Percentiles rank a stretch among this genome's conserved stretches.
Evolutionary conservation across 1,140 invertebrate genomes (phyloP).

Genomic region (Reticulitermes speratus): DNA sequence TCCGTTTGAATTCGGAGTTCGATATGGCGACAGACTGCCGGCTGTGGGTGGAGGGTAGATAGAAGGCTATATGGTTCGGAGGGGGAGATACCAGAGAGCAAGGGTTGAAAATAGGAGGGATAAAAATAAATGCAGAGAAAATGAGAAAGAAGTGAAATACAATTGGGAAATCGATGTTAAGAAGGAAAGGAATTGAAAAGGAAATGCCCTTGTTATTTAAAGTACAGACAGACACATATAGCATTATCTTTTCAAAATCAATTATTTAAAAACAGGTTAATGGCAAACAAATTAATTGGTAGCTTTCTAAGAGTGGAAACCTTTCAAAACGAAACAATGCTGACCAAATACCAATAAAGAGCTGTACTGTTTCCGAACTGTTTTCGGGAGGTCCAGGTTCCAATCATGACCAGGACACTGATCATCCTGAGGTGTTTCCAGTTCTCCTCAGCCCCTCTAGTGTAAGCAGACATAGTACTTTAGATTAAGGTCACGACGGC

Average conservation of each 20-base stretch:
- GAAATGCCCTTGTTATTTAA: constrained; percentile 8
- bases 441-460: too few species aligned
- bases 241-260: not conserved
- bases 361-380: too few species aligned
- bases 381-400: too few species aligned
- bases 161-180: not conserved
- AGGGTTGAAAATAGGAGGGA: not conserved
- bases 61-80: not conserved
- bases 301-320: too few species aligned
- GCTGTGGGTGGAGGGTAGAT: not conserved
- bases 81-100: not conserved
- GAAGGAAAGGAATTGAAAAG: not conserved
- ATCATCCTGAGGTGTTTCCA: too few species aligned
- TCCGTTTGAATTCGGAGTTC: not conserved
- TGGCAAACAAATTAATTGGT: too few species aligned
- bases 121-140: not conserved
- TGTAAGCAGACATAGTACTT: too few species aligned
- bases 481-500: too few species aligned
- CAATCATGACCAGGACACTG: too few species aligned
- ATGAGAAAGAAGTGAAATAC: not conserved
- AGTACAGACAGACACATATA: not conserved
- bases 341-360: too few species aligned
- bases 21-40: not conserved
- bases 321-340: too few species aligned
- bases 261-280: too few species aligned